Evolutionary conservation across 1,140 invertebrate species (phyloP).

Genomic region (Mercenaria mercenaria): DNA sequence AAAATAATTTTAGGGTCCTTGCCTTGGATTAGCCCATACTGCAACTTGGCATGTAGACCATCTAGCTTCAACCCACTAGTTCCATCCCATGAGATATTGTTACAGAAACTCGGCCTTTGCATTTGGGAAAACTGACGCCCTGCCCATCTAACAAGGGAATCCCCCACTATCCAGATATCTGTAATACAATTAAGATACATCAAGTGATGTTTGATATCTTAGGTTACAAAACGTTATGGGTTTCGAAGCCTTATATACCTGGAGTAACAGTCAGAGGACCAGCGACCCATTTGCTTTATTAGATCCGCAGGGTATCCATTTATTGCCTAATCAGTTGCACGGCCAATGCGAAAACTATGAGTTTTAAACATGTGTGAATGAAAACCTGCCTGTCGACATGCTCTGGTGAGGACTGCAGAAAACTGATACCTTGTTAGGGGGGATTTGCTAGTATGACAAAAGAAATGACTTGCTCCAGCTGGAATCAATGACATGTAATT

Average conservation of each 20-base stretch:
- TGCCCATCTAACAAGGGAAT: background rate
- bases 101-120: background rate
- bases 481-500: too few relatives aligned
- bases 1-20: too few relatives aligned
- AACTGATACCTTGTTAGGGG: background rate
- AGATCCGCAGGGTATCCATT: background rate
- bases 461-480: too few relatives aligned
- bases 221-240: background rate
- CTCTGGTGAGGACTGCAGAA: background rate
- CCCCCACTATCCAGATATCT: background rate
- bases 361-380: background rate
- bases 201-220: background rate
- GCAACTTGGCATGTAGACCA: too few relatives aligned
- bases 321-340: background rate
- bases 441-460: background rate
- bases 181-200: background rate
- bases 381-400: background rate
- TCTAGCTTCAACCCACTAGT: too few relatives aligned
- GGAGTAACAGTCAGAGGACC: too few relatives aligned
- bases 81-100: background rate
- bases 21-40: too few relatives aligned
- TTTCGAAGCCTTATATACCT: too few relatives aligned
- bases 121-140: background rate
- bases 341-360: conserved; percentile 29
- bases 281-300: background rate